Base-by-base conservation (phyloP, 2,113 vertebrate species). In the Oophaga pumilio region DNA sequence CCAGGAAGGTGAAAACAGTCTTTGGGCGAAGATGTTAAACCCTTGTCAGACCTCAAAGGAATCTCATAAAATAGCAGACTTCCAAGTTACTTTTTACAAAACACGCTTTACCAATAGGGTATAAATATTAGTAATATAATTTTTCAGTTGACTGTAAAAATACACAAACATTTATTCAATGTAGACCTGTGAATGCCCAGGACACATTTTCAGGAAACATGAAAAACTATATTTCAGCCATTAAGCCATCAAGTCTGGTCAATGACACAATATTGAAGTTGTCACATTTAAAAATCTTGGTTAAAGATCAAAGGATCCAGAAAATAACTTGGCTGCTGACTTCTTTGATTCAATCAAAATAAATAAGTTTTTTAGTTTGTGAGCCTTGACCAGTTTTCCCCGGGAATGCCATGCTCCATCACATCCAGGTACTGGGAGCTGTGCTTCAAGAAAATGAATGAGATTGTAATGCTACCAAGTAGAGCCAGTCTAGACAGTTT, bases 331-430 rank as follows among this genome's bases (percentile, higher is more conserved):
- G 57, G 28, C 60, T n/a, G 12, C 50, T 28, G 49, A 57, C 52
- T 86, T 43, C 59, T 86, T 86, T 57, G n/a, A 86, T 64, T 53
- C 24, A 24, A 76, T 26, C 26, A 80, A 80, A 73, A 85, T 73
- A 85, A 76, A 85, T 74, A 56, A 13, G 49, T 74, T 73, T 85
- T 85, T 20, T 62, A 59, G 28, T 24, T 56, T 69, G 50, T 71
- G n/a, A 69, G n/a, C 62, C 82, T 43, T 76, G 71, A 85, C 53
- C 28, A 76, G 26, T 49, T 85, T 43, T 76, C 22, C 22, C 9
- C 56, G 76, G 12, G 62, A 68, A 86, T 86, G 53, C 76, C 24
- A 86, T 86, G 85, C 85, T 86, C 49, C 85, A 79, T 80, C 76
- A 86, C 76, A 86, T 69, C 50, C 18, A 26, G 60, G 50, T 79